These are phyloP conservation scores for Drosophila dives DNA, from an alignment of 2,888 invertebrate species.

Conservation along the genomic window DNA sequence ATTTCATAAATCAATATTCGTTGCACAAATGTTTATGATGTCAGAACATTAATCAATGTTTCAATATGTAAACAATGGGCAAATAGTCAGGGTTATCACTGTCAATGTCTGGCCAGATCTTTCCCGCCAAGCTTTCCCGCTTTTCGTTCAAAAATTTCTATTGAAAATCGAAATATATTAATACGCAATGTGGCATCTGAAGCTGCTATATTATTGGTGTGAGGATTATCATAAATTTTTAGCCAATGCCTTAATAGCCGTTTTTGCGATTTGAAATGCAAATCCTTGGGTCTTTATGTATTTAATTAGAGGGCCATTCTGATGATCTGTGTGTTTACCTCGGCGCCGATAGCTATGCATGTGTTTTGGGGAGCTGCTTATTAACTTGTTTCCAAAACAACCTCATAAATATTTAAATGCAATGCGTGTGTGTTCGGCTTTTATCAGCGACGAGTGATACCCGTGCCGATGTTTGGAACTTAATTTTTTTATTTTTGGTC, in stretches of 20 bases:
- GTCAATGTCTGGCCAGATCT: constrained; percentile 11
- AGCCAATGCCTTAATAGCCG: constrained; percentile 40
- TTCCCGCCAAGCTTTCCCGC: constrained; percentile 12
- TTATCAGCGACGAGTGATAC: constrained; percentile 38
- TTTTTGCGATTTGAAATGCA: constrained; percentile 67
- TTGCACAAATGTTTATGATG: constrained; percentile 31
- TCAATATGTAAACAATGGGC: constrained; percentile 20
- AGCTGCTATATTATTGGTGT: constrained; percentile 44
- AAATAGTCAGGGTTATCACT: constrained; percentile 41
- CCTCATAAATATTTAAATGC: constrained; percentile 73
- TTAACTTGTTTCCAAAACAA: constrained; percentile 71
- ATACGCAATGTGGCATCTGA: constrained; percentile 6
- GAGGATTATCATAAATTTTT: constrained; percentile 71
- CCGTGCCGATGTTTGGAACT: constrained; percentile 25
- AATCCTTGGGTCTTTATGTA: constrained; percentile 66
- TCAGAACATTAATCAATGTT: constrained; percentile 36
- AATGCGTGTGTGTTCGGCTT: constrained; percentile 50
- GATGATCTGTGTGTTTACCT: constrained; percentile 56
- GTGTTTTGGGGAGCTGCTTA: constrained; percentile 59
- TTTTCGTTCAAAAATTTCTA: constrained; percentile 29
- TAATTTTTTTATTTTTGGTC: constrained; percentile 16
- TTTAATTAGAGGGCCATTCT: constrained; percentile 72
- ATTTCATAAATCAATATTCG: constrained; percentile 27
- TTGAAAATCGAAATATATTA: constrained; percentile 10
- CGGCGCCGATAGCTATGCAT: constrained; percentile 63